Conservation (phyloP, 2,888 invertebrate species). For the Epinotia nisella region DNA sequence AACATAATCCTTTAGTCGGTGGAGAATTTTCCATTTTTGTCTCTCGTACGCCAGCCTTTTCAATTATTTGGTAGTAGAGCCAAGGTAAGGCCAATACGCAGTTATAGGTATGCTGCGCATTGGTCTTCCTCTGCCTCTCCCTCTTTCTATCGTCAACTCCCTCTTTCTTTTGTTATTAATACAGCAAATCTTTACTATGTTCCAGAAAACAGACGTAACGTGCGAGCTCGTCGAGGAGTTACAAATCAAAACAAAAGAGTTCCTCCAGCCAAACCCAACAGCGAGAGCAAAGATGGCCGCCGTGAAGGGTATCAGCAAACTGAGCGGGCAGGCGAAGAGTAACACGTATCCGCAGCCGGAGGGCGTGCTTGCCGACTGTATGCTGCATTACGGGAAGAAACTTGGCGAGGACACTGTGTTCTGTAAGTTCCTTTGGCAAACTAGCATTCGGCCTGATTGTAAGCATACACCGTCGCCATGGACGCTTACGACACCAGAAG, state of each 20-base stretch:
- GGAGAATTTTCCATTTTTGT: no score
- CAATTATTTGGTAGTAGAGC: no score
- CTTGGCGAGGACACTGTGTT: constrained; percentile 98
- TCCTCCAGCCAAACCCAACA: constrained; percentile 99
- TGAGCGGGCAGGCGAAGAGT: constrained; percentile 98
- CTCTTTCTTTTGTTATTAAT: no score
- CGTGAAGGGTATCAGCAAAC: constrained; percentile 97
- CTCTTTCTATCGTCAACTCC: no score
- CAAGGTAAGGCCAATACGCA: no score
- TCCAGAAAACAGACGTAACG: constrained; percentile 98
- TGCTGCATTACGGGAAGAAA: constrained; percentile 97
- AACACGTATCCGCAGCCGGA: constrained; percentile 99
- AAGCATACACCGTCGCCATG: no score
- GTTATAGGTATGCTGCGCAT: no score
- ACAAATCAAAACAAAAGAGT: constrained; percentile 98
- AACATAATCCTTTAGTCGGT: no score
- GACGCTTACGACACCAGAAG: no score
- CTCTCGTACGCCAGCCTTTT: no score
- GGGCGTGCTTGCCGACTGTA: constrained; percentile 98
- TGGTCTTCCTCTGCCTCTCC: no score
- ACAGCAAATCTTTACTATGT: constrained; percentile 40
- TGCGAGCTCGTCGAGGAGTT: constrained; percentile 98
- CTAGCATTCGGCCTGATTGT: no score
- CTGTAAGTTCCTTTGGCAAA: constrained; percentile 87
- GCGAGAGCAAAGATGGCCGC: constrained; percentile 97